Evolutionary conservation across 2,113 vertebrate species (phyloP), one percentile per base, ranked within the genome.

Genomic region (Eulacestoma nigropectus): DNA sequence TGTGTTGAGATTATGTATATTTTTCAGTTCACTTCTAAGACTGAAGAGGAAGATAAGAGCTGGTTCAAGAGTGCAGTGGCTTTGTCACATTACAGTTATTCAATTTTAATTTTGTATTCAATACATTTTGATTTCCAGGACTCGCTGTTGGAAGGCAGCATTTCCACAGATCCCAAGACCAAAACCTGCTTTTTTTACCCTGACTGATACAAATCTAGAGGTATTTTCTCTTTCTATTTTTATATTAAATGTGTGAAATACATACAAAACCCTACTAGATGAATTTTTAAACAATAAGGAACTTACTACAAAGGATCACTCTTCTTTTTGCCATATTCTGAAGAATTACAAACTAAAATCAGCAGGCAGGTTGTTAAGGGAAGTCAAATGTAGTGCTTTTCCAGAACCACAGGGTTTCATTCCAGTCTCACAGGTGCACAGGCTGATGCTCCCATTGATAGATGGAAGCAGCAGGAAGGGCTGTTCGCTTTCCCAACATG

Each of bases 161-260:
- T 90, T 97, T 84, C 73, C 89, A 78, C 64, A 81, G 49, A 80
- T 97, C 37, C 96, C 96, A 84, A 57, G 81, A 42, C 95, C 96
- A 59, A 97, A 95, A 84, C 23, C 25, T 41, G 13, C 7, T 29
- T 68, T 96, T 68, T 5, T 2, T 10, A 39, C 41, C n/a, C 15
- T 60, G 5, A 4, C 10, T 81, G 65, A 91, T 59, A 52, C 44
- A 89, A 89, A 92, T n/a, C 6, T 60, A 90, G 77, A 93, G 73
- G 96, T 93, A 60, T 29, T 9, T 55, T 86, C 12, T 65, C 11
- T 69, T 87, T 57, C 25, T 64, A 11, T 49, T 64, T 55, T 70
- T 42, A 37, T 57, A 44, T 27, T 50, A 79, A 68, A 50, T 47
- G 4, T 23, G 6, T 55, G 29, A 79, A 88, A 90, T 35, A 37